These are phyloP conservation scores for Bathynomus jamesi DNA, from an alignment of 1,140 invertebrate species.

Conservation along the genomic window DNA sequence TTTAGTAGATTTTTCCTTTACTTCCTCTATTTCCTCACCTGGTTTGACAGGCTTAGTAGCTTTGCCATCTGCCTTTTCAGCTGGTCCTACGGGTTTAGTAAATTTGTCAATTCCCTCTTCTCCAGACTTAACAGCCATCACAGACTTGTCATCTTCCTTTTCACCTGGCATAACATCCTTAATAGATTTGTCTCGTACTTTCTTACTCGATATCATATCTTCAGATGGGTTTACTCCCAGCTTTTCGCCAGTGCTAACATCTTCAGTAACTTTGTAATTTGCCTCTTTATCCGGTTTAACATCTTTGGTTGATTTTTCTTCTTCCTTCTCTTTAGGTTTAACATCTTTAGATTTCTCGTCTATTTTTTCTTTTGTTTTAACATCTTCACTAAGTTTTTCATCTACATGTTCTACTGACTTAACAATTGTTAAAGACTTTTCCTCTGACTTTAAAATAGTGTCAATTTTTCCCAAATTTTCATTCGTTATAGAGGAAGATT, in stretches of 20 bases:
- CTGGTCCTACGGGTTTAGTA: not conserved
- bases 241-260: too few species aligned
- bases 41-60: not conserved
- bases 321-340: not conserved
- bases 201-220: not conserved
- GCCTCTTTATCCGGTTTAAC: too few species aligned
- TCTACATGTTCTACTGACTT: not conserved
- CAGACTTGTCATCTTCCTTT: too few species aligned
- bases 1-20: not conserved
- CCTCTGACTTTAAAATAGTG: too few species aligned
- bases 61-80: constrained; percentile 13
- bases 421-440: not conserved
- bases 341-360: not conserved
- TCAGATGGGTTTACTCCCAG: not conserved
- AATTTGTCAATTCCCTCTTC: not conserved
- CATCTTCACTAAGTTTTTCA: not conserved
- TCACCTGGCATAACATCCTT: not conserved
- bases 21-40: not conserved
- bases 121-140: not conserved
- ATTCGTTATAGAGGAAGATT: too few species aligned
- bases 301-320: not conserved
- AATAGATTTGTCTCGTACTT: not conserved
- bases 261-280: too few species aligned
- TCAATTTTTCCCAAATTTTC: too few species aligned
- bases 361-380: not conserved